phyloP scores from a whole-genome alignment of 2,113 vertebrate genomes.

The Hippocampus zosterae region DNA sequence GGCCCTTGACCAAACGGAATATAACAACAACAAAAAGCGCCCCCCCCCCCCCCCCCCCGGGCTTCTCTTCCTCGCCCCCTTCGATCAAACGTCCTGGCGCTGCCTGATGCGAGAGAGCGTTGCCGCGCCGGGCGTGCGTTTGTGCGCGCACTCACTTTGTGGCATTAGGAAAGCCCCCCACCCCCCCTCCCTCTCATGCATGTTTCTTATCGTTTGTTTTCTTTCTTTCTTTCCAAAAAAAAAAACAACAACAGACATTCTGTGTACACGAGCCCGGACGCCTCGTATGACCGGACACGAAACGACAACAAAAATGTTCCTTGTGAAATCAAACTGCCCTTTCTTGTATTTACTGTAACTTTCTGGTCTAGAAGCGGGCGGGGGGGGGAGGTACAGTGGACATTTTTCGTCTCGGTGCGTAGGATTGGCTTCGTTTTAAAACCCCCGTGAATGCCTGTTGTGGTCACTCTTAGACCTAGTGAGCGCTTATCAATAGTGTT shows the following conservation, averaged over 20 bases:
- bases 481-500: constrained; percentile 71
- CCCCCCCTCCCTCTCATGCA: constrained; percentile 63
- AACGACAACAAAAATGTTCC: constrained; percentile 29
- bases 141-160: constrained; percentile 71
- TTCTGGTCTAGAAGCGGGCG: constrained; percentile 60
- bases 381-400: constrained; percentile 62
- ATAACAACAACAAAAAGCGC: constrained; percentile 15
- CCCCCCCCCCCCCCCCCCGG: constrained; percentile 58
- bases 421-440: constrained; percentile 66
- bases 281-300: constrained; percentile 62
- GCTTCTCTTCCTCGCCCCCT: constrained; percentile 9
- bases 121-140: constrained; percentile 56
- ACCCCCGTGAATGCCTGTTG: constrained; percentile 65
- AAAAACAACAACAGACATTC: constrained; percentile 13
- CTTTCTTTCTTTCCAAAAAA: constrained; percentile 57
- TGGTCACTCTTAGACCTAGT: constrained; percentile 71
- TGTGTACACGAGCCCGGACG: constrained; percentile 60
- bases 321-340: constrained; percentile 58
- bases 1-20: constrained; percentile 28
- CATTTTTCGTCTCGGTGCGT: constrained; percentile 60
- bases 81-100: not conserved
- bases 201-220: constrained; percentile 70
- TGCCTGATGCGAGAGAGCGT: constrained; percentile 51
- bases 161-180: constrained; percentile 65
- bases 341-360: constrained; percentile 69